Conservation (phyloP, 2,113 vertebrate genomes). For the Galeopterus variegatus region DNA sequence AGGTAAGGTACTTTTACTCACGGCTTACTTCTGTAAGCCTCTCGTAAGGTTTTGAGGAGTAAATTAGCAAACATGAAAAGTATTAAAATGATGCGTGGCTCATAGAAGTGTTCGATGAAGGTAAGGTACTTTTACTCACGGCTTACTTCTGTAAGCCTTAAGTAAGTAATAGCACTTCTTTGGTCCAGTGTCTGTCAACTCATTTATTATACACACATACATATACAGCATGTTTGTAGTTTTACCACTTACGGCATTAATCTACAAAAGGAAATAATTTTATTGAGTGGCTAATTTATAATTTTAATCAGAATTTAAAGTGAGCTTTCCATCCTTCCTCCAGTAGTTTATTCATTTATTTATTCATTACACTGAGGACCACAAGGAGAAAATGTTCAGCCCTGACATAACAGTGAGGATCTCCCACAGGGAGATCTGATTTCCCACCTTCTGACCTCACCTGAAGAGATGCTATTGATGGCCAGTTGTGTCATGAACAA, state of each 20-base stretch:
- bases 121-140: conserved; percentile 32
- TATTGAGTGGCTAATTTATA: neutral
- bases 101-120: neutral
- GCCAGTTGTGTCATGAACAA: neutral
- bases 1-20: conserved; percentile 24
- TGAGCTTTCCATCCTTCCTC: neutral
- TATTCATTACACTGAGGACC: neutral
- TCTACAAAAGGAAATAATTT: neutral
- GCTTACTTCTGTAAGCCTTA: neutral
- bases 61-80: conserved; percentile 17
- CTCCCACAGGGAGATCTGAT: neutral
- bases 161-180: neutral
- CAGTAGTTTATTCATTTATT: neutral
- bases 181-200: neutral
- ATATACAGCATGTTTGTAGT: neutral
- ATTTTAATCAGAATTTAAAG: conserved; percentile 31
- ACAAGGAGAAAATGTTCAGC: neutral
- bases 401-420: neutral
- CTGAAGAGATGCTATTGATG: neutral
- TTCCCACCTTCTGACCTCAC: neutral
- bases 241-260: neutral
- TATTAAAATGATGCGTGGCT: neutral
- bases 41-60: neutral
- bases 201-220: neutral
- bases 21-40: neutral